phyloP scores from a whole-genome alignment of 2,888 invertebrate genomes.

The Lysandra bellargus region DNA sequence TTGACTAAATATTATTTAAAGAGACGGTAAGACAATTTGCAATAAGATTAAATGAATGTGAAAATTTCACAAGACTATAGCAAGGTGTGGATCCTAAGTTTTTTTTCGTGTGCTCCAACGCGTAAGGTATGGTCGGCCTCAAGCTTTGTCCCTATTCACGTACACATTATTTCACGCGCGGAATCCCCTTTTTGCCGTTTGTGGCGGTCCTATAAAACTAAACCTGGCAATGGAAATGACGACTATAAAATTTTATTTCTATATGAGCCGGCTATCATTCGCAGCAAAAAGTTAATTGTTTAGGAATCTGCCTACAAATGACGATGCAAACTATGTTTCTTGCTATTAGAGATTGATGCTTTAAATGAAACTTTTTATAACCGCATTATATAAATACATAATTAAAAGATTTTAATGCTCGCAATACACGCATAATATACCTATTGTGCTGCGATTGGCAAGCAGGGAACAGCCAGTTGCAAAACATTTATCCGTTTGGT shows the following conservation, averaged over 20 bases:
- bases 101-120: too few relatives aligned
- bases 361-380: neutral
- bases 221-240: conserved; percentile 23
- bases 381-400: neutral
- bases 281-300: conserved; percentile 19
- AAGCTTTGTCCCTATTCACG: neutral
- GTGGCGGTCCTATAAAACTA: conserved; percentile 18
- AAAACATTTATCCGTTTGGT: neutral
- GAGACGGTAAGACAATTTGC: too few relatives aligned
- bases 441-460: neutral
- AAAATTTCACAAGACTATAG: too few relatives aligned
- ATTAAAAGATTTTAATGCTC: neutral
- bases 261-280: conserved; percentile 15
- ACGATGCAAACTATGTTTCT: neutral
- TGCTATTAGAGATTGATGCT: neutral
- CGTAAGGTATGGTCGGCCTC: neutral
- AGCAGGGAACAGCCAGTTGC: neutral
- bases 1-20: too few relatives aligned
- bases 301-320: neutral
- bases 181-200: conserved; percentile 29
- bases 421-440: neutral
- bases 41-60: too few relatives aligned
- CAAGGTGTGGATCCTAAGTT: too few relatives aligned
- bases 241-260: conserved; percentile 36
- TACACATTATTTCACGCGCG: neutral